Evolutionary conservation across 2,888 invertebrate genomes (phyloP).

Genomic region (Helobdella robusta): DNA sequence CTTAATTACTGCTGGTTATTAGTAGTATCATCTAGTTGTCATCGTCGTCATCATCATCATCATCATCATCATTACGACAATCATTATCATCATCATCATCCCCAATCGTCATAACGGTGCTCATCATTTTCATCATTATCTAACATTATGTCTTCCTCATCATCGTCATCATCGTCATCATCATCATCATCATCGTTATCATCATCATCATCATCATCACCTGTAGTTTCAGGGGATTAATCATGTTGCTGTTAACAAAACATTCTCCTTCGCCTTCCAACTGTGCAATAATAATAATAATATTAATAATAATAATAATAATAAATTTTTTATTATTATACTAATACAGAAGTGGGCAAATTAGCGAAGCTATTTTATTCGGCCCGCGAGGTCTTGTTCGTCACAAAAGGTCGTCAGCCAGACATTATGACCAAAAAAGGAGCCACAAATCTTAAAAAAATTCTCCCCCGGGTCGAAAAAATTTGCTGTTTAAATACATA

Average conservation of each 20-base stretch:
- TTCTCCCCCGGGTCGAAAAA: no score
- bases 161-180: constrained; percentile 7
- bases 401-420: no score
- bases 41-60: background rate
- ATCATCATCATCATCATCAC: constrained; percentile 22
- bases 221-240: constrained; percentile 32
- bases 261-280: constrained; percentile 27
- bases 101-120: background rate
- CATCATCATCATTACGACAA: background rate
- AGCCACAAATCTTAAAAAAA: no score
- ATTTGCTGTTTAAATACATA: no score
- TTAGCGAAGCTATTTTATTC: no score
- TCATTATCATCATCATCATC: background rate
- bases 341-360: no score
- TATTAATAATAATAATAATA: no score
- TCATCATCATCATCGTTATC: background rate
- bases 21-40: background rate
- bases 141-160: background rate
- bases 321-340: no score
- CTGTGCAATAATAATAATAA: constrained; percentile 13
- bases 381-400: no score
- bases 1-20: background rate
- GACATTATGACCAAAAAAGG: no score
- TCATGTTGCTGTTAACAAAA: constrained; percentile 20
- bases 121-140: background rate